Percentiles rank a stretch among this genome's conserved stretches.
phyloP scores from a whole-genome alignment of 2,888 invertebrate species.

The Azorinus chamasolen region DNA sequence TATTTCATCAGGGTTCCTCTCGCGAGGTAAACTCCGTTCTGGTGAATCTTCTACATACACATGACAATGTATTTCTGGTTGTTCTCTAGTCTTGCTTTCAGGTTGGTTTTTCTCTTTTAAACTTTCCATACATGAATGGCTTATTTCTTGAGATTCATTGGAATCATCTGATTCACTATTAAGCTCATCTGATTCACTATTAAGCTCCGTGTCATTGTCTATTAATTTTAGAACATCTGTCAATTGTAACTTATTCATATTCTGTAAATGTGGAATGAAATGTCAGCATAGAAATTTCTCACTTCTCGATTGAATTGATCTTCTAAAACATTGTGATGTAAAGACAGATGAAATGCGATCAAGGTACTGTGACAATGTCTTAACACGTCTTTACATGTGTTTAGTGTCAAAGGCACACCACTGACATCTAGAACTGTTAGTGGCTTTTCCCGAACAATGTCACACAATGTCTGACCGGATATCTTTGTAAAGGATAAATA shows the following conservation, averaged over 20 bases:
- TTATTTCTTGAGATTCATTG: background rate
- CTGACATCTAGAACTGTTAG: conserved; percentile 18
- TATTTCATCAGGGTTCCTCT: no score
- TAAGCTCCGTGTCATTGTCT: background rate
- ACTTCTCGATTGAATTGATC: conserved; percentile 8
- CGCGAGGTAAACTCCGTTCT: no score
- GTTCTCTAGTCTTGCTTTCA: no score
- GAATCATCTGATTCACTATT: background rate
- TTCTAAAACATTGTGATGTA: conserved; percentile 7
- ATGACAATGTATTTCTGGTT: no score
- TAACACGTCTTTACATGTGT: conserved; percentile 1
- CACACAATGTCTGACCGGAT: conserved; percentile 11
- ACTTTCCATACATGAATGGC: background rate
- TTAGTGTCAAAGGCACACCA: conserved; percentile 13
- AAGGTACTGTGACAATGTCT: background rate
- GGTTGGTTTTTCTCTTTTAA: no score
- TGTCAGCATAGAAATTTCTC: conserved; percentile 19
- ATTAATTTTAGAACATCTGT: conserved; percentile 1
- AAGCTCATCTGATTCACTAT: background rate
- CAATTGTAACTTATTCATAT: conserved; percentile 20
- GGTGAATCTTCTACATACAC: no score
- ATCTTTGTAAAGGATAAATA: conserved; percentile 35
- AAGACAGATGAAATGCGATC: conserved; percentile 14
- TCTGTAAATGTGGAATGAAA: conserved; percentile 22
- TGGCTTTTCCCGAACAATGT: conserved; percentile 8